Percentiles rank a stretch among this genome's conserved stretches.
Evolutionary conservation across 1,140 invertebrate genomes (phyloP).

Genomic region (Spodoptera frugiperda): DNA sequence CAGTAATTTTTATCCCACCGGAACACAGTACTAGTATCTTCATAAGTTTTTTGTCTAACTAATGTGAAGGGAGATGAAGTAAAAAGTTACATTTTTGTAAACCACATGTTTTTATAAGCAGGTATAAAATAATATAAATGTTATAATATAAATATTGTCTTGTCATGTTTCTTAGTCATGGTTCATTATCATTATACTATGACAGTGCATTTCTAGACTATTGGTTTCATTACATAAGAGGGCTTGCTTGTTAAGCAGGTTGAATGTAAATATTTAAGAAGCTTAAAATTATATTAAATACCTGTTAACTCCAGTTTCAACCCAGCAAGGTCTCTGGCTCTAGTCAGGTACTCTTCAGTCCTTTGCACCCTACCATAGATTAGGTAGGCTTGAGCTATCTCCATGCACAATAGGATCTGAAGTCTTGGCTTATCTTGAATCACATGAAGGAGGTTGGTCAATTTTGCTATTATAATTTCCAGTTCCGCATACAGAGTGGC

Average conservation of each 20-base stretch:
- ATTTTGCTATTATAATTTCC: conserved; percentile 86
- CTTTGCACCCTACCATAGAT: conserved; percentile 91
- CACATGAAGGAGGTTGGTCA: conserved; percentile 80
- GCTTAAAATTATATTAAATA: conserved; percentile 47
- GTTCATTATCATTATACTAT: too few relatives aligned
- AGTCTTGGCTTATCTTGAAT: conserved; percentile 81
- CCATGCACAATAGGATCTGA: conserved; percentile 90
- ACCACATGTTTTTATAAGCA: too few relatives aligned
- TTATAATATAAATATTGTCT: too few relatives aligned
- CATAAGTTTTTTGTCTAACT: not conserved
- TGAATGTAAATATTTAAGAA: too few relatives aligned
- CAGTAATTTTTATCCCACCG: too few relatives aligned
- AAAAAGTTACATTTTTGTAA: conserved; percentile 8
- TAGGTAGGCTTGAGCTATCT: conserved; percentile 91
- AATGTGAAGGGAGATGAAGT: too few relatives aligned
- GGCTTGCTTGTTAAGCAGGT: too few relatives aligned
- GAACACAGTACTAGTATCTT: too few relatives aligned
- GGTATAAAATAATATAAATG: too few relatives aligned
- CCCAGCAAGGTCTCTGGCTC: conserved; percentile 87
- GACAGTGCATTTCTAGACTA: too few relatives aligned
- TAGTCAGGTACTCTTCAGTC: conserved; percentile 89
- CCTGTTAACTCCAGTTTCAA: conserved; percentile 90
- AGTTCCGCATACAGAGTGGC: conserved; percentile 88
- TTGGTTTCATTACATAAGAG: too few relatives aligned
- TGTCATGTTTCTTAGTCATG: too few relatives aligned